Evolutionary conservation across 1,140 invertebrate genomes (phyloP).

Genomic region (Diorhabda carinulata): DNA sequence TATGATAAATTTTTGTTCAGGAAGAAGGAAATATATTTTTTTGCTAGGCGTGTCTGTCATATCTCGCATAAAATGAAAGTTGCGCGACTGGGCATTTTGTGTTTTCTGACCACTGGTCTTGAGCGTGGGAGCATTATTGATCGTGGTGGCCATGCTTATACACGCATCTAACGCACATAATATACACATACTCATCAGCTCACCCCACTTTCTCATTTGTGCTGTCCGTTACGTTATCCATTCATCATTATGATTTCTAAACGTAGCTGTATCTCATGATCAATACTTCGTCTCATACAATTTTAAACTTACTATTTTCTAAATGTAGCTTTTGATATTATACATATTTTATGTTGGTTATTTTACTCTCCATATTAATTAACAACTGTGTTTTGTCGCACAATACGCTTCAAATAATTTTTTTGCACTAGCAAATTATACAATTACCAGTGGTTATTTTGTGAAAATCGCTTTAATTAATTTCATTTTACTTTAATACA

Average conservation of each 20-base stretch:
- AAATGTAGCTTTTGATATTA: too few relatives aligned
- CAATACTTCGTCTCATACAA: constrained; percentile 42
- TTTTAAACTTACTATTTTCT: neutral
- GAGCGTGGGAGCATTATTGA: constrained; percentile 46
- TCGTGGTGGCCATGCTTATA: constrained; percentile 37
- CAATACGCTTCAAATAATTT: too few relatives aligned
- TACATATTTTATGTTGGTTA: too few relatives aligned
- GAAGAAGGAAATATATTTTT: constrained; percentile 9
- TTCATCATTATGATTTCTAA: constrained; percentile 47
- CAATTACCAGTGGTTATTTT: too few relatives aligned
- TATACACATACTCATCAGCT: constrained; percentile 33
- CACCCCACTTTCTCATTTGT: constrained; percentile 37
- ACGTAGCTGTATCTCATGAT: constrained; percentile 44
- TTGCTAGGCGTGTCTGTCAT: constrained; percentile 40
- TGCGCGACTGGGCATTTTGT: constrained; percentile 45
- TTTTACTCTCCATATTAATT: too few relatives aligned
- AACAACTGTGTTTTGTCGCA: too few relatives aligned
- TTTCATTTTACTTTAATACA: too few relatives aligned
- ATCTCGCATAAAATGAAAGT: constrained; percentile 45
- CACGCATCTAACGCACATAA: constrained; percentile 39
- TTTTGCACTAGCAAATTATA: too few relatives aligned
- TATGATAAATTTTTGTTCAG: neutral
- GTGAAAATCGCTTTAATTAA: too few relatives aligned
- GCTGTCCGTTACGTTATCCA: constrained; percentile 44
- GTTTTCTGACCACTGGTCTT: constrained; percentile 47